Evolutionary conservation across 2,888 invertebrate genomes (phyloP).

Genomic region (Bellardia pandia): DNA sequence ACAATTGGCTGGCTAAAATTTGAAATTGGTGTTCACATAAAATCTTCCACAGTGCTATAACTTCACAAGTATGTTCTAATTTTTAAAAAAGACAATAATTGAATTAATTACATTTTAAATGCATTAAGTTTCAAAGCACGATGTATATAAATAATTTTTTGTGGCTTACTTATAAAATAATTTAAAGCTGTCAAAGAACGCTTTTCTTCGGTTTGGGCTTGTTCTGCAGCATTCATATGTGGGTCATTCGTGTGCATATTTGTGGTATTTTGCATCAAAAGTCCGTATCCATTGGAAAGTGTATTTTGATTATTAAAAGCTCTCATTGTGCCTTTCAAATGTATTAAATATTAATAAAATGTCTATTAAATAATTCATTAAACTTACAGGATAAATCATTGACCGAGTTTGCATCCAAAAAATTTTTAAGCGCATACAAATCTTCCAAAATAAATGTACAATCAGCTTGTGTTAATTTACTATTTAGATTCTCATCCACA

Average conservation of each 20-base stretch:
- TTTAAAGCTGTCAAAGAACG: constrained; percentile 91
- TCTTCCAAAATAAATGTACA: constrained; percentile 90
- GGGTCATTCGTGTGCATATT: constrained; percentile 78
- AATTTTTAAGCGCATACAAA: constrained; percentile 89
- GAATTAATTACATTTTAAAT: neutral
- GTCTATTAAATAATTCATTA: neutral
- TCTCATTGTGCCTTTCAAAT: constrained; percentile 76
- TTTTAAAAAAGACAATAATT: constrained; percentile 21
- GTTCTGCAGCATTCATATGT: constrained; percentile 81
- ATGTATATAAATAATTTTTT: neutral
- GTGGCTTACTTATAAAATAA: constrained; percentile 87
- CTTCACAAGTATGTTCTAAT: constrained; percentile 91
- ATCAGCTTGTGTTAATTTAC: constrained; percentile 88
- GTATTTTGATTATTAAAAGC: constrained; percentile 76
- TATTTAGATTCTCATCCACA: constrained; percentile 88
- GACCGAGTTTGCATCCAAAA: constrained; percentile 89
- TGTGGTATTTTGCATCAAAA: constrained; percentile 75
- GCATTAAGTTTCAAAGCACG: neutral
- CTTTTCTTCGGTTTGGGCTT: constrained; percentile 88
- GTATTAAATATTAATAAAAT: neutral
- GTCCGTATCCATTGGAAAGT: constrained; percentile 77
- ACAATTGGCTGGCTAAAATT: constrained; percentile 89
- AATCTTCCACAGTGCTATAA: constrained; percentile 96
- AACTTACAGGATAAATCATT: constrained; percentile 81
- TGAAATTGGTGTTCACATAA: constrained; percentile 96